Base-by-base conservation (phyloP, 2,888 invertebrate genomes). In the Patella pellucida region DNA sequence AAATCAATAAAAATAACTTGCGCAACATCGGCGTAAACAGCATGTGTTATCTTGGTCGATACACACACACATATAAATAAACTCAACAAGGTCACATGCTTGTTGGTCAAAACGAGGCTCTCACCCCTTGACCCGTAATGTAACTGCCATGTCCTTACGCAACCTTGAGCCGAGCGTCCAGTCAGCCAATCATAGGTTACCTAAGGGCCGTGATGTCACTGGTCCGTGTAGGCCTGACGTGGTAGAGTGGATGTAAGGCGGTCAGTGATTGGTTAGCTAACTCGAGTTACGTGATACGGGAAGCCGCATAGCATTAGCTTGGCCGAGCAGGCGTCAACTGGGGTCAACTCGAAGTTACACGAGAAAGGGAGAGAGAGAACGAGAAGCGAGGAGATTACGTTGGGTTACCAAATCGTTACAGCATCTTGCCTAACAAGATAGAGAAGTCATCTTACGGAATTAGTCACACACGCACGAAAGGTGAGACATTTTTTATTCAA, bases 261-360 rank as follows among this genome's bases (percentile, higher is more conserved):
- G 41, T 72, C 68, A 69, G 76, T 73, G 84, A 87, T 86, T 86
- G 86, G 87, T 82, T 83, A 81, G 83, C 79, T 83, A 82, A 82
- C 81, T 81, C 71, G 79, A 81, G 81, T 86, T 86, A 86, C 86
- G 85, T 86, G 84, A 84, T 79, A 68, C 56, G 74, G 72, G 74
- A 51, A 73, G 78, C 72, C 69, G 69, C 68, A 72, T 71, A 75
- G 76, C 70, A 68, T 72, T 76, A 72, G 68, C 69, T 73, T 72
- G 72, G 16, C 56, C 71, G 71, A 69, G 41, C 67, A 68, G 52
- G 71, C 73, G 78, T 78, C 78, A 78, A 68, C 74, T 68, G 62
- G 69, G 78, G 78, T 78, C 78, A 76, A 73, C 23, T 16, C 23
- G 62, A 62, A 62, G 23, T 62, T 62, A 62, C 62, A 62, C 62